Percentiles rank a stretch among this genome's conserved stretches.
These are phyloP conservation scores for Hydra vulgaris DNA, from an alignment of 30 jellyfish, hydroid and myxozoan genomes.

Conservation along the genomic window DNA sequence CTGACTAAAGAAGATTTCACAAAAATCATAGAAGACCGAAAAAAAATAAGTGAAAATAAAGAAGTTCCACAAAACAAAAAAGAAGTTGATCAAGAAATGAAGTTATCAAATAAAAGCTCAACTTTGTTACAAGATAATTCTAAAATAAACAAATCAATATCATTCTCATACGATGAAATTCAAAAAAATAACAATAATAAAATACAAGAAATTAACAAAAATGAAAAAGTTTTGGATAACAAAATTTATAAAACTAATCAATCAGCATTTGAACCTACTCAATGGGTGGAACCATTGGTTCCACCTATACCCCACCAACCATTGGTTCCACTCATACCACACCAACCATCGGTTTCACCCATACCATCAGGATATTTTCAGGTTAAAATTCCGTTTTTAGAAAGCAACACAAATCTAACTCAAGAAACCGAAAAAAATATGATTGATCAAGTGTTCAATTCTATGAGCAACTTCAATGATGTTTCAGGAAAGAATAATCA, in stretches of 20 bases:
- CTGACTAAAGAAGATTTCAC: constrained; percentile 26
- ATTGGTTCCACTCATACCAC: too few relatives aligned
- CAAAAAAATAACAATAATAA: too few relatives aligned
- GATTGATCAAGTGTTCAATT: background rate
- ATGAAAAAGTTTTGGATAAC: too few relatives aligned
- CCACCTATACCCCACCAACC: too few relatives aligned
- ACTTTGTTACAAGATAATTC: too few relatives aligned
- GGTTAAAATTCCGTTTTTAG: background rate
- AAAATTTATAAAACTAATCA: too few relatives aligned
- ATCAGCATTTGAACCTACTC: too few relatives aligned
- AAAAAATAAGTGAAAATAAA: constrained; percentile 7
- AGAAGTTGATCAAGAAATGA: background rate
- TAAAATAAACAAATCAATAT: too few relatives aligned
- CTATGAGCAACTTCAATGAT: background rate
- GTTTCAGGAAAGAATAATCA: background rate
- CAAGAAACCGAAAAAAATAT: background rate
- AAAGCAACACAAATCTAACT: background rate
- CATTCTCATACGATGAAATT: too few relatives aligned
- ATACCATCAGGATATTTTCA: background rate
- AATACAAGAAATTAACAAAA: too few relatives aligned
- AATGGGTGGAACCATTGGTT: too few relatives aligned
- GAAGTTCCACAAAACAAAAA: constrained; percentile 4
- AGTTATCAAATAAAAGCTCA: background rate
- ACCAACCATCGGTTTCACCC: background rate
- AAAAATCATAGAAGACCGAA: constrained; percentile 11